A percentile compares a stretch with the other conserved stretches of the same genome.
Conservation (phyloP, 2,888 invertebrate species). For the Harpalus rufipes region DNA sequence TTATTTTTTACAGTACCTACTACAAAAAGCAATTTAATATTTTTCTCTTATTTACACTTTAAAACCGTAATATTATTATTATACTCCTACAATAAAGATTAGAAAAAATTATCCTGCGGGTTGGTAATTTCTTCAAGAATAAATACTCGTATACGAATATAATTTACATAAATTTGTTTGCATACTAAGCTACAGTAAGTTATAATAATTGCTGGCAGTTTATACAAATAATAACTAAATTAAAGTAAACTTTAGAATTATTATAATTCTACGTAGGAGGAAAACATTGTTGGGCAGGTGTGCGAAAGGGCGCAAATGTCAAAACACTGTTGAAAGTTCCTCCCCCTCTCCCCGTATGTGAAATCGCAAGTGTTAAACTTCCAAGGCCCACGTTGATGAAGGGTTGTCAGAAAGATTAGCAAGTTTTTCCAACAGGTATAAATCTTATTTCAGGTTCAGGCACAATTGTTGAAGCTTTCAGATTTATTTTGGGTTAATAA, state of each 20-base stretch:
- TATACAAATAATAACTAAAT: neutral
- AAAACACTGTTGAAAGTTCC: neutral
- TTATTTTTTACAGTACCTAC: too few relatives aligned
- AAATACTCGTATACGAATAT: too few relatives aligned
- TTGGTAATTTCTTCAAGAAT: too few relatives aligned
- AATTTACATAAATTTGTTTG: too few relatives aligned
- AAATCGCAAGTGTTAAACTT: neutral
- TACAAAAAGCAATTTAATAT: too few relatives aligned
- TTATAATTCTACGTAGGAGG: neutral
- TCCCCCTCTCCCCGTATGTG: neutral
- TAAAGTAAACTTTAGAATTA: neutral
- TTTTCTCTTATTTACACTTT: too few relatives aligned
- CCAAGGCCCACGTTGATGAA: neutral
- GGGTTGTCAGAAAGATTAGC: neutral
- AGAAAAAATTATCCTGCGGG: too few relatives aligned
- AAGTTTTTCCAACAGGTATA: neutral
- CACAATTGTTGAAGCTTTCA: neutral
- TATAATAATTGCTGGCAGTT: neutral
- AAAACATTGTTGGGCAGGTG: neutral
- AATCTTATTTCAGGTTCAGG: neutral
- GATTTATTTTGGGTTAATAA: neutral
- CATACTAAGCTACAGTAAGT: too few relatives aligned
- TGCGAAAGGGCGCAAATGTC: neutral
- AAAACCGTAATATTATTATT: too few relatives aligned
- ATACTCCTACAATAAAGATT: too few relatives aligned